Conservation (phyloP, 2,797 vertebrate genomes). For the Adelosebastes latens region DNA sequence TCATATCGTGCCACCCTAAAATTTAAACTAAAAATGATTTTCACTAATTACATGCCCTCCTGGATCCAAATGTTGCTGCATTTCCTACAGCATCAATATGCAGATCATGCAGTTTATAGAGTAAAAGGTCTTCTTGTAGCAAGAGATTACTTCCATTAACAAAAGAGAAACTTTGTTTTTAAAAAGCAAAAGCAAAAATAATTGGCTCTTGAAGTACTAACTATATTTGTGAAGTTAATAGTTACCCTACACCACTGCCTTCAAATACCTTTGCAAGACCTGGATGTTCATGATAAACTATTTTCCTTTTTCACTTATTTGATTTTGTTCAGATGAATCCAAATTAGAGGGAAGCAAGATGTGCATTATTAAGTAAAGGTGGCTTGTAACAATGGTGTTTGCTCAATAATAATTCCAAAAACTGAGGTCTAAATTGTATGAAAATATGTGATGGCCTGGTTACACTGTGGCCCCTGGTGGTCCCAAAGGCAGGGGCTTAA, state of each 20-base stretch:
- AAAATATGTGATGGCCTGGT: constrained; percentile 1
- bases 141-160: background rate
- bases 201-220: background rate
- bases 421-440: constrained; percentile 1
- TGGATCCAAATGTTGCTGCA: background rate
- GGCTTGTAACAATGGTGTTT: background rate
- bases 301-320: background rate
- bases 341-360: background rate
- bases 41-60: background rate
- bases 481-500: constrained; percentile 31
- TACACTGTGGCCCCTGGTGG: constrained; percentile 8
- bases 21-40: background rate
- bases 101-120: background rate
- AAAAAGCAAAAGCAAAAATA: background rate
- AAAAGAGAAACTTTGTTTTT: background rate
- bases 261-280: background rate
- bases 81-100: background rate
- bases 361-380: background rate
- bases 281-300: background rate
- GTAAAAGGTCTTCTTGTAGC: background rate
- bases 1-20: background rate
- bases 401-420: background rate
- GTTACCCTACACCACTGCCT: background rate
- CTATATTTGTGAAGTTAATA: background rate
- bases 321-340: background rate